phyloP scores from a whole-genome alignment of 2,888 invertebrate species.

The Hydriomena furcata region DNA sequence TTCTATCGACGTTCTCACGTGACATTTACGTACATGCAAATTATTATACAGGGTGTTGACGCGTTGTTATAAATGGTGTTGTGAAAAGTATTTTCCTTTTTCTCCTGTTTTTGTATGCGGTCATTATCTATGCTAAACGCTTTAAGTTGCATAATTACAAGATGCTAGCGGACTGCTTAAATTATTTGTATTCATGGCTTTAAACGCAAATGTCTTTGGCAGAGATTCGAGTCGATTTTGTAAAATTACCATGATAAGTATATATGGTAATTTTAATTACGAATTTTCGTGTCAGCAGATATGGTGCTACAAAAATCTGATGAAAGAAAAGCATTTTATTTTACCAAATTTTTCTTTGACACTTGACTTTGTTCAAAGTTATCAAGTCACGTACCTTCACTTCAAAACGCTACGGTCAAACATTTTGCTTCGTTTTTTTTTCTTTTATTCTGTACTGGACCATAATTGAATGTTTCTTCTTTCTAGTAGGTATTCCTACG shows the following conservation, averaged over 20 bases:
- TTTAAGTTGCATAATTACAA: constrained; percentile 16
- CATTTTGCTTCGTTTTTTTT: too few relatives aligned
- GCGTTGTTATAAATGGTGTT: constrained; percentile 28
- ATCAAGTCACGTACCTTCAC: too few relatives aligned
- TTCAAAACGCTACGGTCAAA: too few relatives aligned
- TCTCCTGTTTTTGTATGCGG: constrained; percentile 6
- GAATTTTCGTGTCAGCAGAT: too few relatives aligned
- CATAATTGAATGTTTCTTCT: too few relatives aligned
- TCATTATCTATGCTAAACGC: constrained; percentile 17
- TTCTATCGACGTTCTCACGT: constrained; percentile 42
- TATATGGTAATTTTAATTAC: too few relatives aligned
- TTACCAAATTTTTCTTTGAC: too few relatives aligned
- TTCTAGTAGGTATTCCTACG: constrained; percentile 8
- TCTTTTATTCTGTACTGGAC: not conserved
- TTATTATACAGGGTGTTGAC: constrained; percentile 32
- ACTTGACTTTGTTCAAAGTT: too few relatives aligned
- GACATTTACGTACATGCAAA: constrained; percentile 40
- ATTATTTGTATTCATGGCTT: not conserved
- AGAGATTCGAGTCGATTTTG: too few relatives aligned
- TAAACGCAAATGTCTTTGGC: not conserved
- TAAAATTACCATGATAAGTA: too few relatives aligned
- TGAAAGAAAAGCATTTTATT: too few relatives aligned
- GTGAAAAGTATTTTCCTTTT: constrained; percentile 30
- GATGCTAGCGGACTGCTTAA: not conserved
- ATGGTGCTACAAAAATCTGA: too few relatives aligned